These are phyloP conservation scores for Protomyctophum bolini DNA, from an alignment of 2,113 vertebrate species.

Conservation along the genomic window DNA sequence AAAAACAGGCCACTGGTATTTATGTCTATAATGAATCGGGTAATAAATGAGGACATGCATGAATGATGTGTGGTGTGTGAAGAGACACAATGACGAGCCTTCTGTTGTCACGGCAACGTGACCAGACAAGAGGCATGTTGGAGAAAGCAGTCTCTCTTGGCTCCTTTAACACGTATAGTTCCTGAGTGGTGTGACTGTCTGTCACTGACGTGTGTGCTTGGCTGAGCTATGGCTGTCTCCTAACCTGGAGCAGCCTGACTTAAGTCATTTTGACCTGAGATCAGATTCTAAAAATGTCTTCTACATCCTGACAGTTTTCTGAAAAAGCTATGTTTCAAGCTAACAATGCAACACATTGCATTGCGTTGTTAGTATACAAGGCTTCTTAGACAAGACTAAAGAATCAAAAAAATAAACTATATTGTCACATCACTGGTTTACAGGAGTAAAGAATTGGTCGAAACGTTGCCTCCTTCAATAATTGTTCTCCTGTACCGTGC, in stretches of 20 bases:
- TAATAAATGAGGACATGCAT: not conserved
- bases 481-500: no score
- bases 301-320: no score
- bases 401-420: no score
- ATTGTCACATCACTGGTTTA: no score
- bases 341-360: no score
- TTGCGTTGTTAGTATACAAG: no score
- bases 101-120: not conserved
- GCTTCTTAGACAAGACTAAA: no score
- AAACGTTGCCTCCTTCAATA: no score
- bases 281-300: no score
- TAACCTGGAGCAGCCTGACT: not conserved
- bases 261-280: no score
- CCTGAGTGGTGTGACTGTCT: not conserved
- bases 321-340: no score
- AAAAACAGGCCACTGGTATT: not conserved
- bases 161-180: not conserved
- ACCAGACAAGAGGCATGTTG: not conserved
- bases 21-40: not conserved
- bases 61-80: not conserved
- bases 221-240: not conserved
- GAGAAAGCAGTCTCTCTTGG: not conserved
- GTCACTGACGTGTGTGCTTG: not conserved
- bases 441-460: no score
- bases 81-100: not conserved